Evolutionary conservation across 1,140 invertebrate genomes (phyloP).

Genomic region (Drosophila ambigua): DNA sequence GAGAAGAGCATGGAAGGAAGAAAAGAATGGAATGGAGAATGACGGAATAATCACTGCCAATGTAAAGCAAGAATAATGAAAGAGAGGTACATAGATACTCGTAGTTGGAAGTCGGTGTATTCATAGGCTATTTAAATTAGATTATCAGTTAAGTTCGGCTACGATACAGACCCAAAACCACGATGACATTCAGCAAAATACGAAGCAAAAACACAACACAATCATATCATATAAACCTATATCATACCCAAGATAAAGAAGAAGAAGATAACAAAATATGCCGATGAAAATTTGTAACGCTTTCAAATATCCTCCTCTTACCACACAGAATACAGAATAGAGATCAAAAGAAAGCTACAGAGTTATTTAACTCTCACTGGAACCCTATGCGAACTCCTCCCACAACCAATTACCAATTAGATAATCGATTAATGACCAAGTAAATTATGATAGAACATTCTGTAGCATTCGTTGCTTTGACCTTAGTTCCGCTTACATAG

Average conservation of each 20-base stretch:
- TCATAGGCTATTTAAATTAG: slow-evolving; percentile 26
- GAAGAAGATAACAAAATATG: slow-evolving; percentile 6
- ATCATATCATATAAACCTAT: slow-evolving; percentile 73
- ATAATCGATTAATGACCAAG: slow-evolving; percentile 60
- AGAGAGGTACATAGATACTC: background rate
- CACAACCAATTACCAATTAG: slow-evolving; percentile 20
- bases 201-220: slow-evolving; percentile 53
- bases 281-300: slow-evolving; percentile 16
- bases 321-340: slow-evolving; percentile 11
- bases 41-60: slow-evolving; percentile 67
- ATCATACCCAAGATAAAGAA: slow-evolving; percentile 39
- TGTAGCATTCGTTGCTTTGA: slow-evolving; percentile 38
- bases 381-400: too few species aligned
- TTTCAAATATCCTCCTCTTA: slow-evolving; percentile 22
- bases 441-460: slow-evolving; percentile 37
- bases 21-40: background rate
- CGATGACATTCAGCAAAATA: slow-evolving; percentile 60
- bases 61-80: slow-evolving; percentile 47
- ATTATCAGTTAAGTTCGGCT: slow-evolving; percentile 28
- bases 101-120: slow-evolving; percentile 23
- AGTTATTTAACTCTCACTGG: slow-evolving; percentile 5
- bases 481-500: slow-evolving; percentile 36
- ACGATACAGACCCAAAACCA: slow-evolving; percentile 9
- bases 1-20: background rate
- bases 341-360: slow-evolving; percentile 7